Evolutionary conservation across 2,888 invertebrate species (phyloP), one percentile per base, ranked within the genome.

Genomic region (Chironomus riparius): DNA sequence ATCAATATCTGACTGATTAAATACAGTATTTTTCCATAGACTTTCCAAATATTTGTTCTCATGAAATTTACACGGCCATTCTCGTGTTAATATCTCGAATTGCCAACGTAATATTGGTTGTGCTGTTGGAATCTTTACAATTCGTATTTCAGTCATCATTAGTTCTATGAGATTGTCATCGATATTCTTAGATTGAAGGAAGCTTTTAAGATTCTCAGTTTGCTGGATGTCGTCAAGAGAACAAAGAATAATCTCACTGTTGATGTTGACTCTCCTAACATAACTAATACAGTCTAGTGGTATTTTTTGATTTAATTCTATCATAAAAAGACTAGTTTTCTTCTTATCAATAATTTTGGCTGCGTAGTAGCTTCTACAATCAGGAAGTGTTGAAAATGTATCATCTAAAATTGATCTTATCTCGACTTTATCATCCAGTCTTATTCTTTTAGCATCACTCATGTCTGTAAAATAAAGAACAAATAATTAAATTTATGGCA

Each of bases 61-160:
- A 83, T 95, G 94, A 81, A 94, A 95, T 81, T 93, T 93, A 75
- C 92, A 88, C 0, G 95, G 91, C 96, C 96, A 96, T 65, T 87
- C 82, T 74, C 85, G 84, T 13, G 86, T 86, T 4, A 88, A 87
- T 78, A 85, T 83, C 0, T 86, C 84, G 80, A 89, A 91, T 80
- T 95, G 95, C 65, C 83, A 84, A 73, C 88, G 88, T 0, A 92
- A 86, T 80, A 86, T 87, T 0, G 93, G 91, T 6, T 88, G 82
- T n/a, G 80, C 79, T 22, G 84, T 81, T 0, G 93, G 89, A 0
- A 94, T 91, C 4, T 85, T 80, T 0, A 86, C 78, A 4, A 87
- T 82, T 79, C 85, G 85, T 4, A 90, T 85, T 77, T 86, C 84
- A 12, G 22, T 47, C 15, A 24, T 28, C 15, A 77, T 48, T 10